A percentile compares a stretch with the other conserved stretches of the same genome.
Conservation (phyloP, 1,140 invertebrate genomes). For the Zophobas morio region DNA sequence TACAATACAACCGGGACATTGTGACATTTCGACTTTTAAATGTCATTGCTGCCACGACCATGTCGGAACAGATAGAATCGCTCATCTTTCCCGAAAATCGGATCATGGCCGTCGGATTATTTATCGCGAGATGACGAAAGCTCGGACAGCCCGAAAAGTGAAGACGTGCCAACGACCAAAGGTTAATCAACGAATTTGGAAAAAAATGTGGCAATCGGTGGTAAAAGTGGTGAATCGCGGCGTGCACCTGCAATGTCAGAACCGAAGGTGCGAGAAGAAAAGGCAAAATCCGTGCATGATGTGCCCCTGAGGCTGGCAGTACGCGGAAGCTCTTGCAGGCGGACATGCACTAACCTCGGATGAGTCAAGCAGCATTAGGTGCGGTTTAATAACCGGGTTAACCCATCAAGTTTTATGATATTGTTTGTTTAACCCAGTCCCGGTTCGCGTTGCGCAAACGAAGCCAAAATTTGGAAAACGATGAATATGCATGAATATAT, state of each 20-base stretch:
- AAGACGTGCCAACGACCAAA: too few species aligned
- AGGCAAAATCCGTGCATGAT: too few species aligned
- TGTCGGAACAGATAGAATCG: neutral
- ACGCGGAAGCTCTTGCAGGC: too few species aligned
- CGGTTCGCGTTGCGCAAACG: slow-evolving; percentile 9
- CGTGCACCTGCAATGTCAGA: too few species aligned
- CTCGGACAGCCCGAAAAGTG: too few species aligned
- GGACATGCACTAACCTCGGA: neutral
- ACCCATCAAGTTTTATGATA: slow-evolving; percentile 22
- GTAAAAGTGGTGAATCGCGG: too few species aligned
- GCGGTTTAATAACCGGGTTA: slow-evolving; percentile 33
- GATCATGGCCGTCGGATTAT: neutral
- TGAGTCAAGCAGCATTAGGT: slow-evolving; percentile 20
- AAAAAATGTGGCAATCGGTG: too few species aligned
- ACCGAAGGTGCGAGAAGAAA: too few species aligned
- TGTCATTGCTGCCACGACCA: slow-evolving; percentile 26
- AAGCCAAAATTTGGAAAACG: slow-evolving; percentile 24
- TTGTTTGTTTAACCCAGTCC: slow-evolving; percentile 38
- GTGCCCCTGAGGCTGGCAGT: too few species aligned
- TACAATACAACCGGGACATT: slow-evolving; percentile 40
- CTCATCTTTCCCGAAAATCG: neutral
- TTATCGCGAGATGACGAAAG: too few species aligned
- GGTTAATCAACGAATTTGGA: too few species aligned
- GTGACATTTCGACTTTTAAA: slow-evolving; percentile 43
- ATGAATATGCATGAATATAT: slow-evolving; percentile 23